Base-by-base conservation (phyloP, 2,797 vertebrate genomes). In the Nannoperca obscura region DNA sequence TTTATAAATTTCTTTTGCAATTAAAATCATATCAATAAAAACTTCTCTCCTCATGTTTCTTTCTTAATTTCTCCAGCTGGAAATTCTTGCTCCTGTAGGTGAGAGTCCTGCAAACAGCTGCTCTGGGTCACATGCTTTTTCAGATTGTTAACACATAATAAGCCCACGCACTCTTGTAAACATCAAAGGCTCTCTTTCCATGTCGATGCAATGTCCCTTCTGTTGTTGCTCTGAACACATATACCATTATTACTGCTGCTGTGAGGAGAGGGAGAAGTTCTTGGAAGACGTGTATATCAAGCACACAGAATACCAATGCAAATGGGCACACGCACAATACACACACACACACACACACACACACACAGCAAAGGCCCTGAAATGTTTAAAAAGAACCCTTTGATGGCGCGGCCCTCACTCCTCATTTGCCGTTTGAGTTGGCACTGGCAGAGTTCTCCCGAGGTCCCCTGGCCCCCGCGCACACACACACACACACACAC, bases 371-470 rank as follows among this genome's bases (percentile, higher is more conserved):
- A 60, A 76, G 71, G 78, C 69, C 67, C 71, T 89, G 88, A 86
- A 81, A 86, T 84, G 84, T 87, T 78, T 93, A 84, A 85, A 92
- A 89, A 86, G 87, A 86, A 70, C 46, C 62, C 86, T 94, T 92
- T 93, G 89, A 92, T 90, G 89, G 85, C 68, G 32, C 63, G 58
- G 82, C 59, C 53, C 84, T 91, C 76, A 52, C 76, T 89, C 83
- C 84, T 91, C 88, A 88, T 90, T 91, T 91, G 86, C 86, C 74
- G 79, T 93, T 93, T 94, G 78, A 87, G 86, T 93, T 93, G 94
- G 92, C 91, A 91, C 84, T 80, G 66, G 87, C 71, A 71, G 86
- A 83, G 62, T 80, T 89, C 84, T 89, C 86, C 81, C 53, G 84
- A 85, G 77, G 83, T 82, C 85, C 79, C 69, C 61, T 54, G 71